phyloP scores from a whole-genome alignment of 2,113 vertebrate genomes.

The Tricholaema leucomelas region DNA sequence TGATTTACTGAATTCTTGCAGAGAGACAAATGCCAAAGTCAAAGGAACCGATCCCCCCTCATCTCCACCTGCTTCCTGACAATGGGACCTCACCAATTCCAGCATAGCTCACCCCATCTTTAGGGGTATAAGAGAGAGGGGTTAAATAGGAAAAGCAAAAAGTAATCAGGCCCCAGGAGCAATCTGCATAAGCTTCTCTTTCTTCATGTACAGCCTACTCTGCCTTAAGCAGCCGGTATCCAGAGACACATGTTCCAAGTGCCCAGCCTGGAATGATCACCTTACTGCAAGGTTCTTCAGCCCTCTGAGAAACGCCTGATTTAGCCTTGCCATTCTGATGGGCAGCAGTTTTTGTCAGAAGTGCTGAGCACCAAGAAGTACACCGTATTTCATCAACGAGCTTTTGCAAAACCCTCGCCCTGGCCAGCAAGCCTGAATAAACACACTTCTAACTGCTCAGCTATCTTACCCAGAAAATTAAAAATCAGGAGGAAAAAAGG shows the following conservation, averaged over 20 bases:
- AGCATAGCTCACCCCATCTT: background rate
- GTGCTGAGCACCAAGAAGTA: background rate
- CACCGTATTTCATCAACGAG: background rate
- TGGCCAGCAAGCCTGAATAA: background rate
- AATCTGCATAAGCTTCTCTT: slow-evolving; percentile 10
- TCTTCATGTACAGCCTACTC: background rate
- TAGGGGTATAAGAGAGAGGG: background rate
- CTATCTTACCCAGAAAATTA: background rate
- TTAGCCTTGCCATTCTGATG: background rate
- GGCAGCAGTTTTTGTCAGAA: background rate
- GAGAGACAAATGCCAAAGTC: background rate
- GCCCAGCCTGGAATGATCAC: background rate
- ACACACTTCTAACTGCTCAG: background rate
- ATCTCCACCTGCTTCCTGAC: background rate
- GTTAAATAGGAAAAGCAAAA: background rate
- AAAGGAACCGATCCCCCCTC: background rate
- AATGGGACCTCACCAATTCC: background rate
- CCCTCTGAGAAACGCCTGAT: background rate
- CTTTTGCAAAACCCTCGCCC: background rate
- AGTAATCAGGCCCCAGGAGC: background rate
- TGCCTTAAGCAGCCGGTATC: background rate
- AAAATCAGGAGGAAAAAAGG: background rate
- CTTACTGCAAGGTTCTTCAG: slow-evolving; percentile 23
- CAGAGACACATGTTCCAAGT: background rate
- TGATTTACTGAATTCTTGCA: slow-evolving; percentile 31